phyloP scores from a whole-genome alignment of 1,140 invertebrate species.

The Drosophila serrata region DNA sequence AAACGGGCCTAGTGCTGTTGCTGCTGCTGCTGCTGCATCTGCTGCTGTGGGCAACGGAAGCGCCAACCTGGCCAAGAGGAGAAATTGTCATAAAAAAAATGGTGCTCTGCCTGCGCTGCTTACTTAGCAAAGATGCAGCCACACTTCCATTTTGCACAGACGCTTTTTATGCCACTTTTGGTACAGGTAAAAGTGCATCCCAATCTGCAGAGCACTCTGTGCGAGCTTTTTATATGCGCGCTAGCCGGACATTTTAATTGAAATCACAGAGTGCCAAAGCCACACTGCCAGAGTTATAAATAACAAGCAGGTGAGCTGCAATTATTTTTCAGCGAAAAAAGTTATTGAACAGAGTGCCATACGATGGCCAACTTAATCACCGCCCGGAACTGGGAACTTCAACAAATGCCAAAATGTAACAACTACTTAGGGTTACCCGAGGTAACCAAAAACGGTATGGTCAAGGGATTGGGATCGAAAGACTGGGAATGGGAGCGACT shows the following conservation, averaged over 20 bases:
- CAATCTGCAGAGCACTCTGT: neutral
- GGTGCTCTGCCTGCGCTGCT: slow-evolving; percentile 10
- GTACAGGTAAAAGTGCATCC: slow-evolving; percentile 50
- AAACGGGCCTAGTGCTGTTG: slow-evolving; percentile 23
- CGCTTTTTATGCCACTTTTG: slow-evolving; percentile 54
- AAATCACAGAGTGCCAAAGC: slow-evolving; percentile 66
- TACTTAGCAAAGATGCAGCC: slow-evolving; percentile 2
- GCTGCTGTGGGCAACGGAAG: slow-evolving; percentile 66
- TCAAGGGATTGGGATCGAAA: slow-evolving; percentile 4
- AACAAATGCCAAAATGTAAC: slow-evolving; percentile 80
- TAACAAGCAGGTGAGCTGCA: slow-evolving; percentile 55
- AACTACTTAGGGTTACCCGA: slow-evolving; percentile 76
- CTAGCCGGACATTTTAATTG: slow-evolving; percentile 74
- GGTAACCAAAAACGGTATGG: slow-evolving; percentile 40
- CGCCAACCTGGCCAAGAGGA: slow-evolving; percentile 65
- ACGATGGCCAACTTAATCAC: slow-evolving; percentile 74
- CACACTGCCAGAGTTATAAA: slow-evolving; percentile 50
- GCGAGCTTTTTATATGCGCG: slow-evolving; percentile 48
- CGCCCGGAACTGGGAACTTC: slow-evolving; percentile 68
- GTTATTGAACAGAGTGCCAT: slow-evolving; percentile 68
- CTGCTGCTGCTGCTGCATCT: slow-evolving; percentile 11
- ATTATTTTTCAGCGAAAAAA: slow-evolving; percentile 63
- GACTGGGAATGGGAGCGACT: slow-evolving; percentile 29
- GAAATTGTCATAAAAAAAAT: slow-evolving; percentile 77
- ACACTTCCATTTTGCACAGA: slow-evolving; percentile 2